Evolutionary conservation across 2,888 invertebrate species (phyloP), one percentile per base, ranked within the genome.

Genomic region (Blastobasis lacticolella): DNA sequence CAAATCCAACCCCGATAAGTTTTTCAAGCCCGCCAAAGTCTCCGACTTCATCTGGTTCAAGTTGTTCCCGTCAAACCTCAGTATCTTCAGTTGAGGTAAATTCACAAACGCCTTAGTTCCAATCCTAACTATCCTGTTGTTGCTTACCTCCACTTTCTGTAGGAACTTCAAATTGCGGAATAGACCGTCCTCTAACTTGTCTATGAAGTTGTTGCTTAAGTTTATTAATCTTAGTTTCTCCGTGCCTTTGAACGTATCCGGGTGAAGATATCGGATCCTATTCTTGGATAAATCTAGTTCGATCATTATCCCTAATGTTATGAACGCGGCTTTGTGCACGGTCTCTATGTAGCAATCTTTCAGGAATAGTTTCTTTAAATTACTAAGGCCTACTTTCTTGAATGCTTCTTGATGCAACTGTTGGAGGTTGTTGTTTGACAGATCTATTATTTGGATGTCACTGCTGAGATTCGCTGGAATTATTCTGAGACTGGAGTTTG

Each of bases 281-380:
- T 97, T 97, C 66, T 90, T 89, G 0, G 95, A 94, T 60, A 97
- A 83, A 74, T 97, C 95, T 59, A 97, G 82, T 75, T 96, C 95
- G 57, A 95, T 95, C 64, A 96, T 90, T 58, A 95, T 92, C 45
- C 90, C 90, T 47, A 97, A 85, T 1, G 92, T 93, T 52, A 90
- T 90, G 74, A 97, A 95, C 0, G 96, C 94, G 54, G 92, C 90
- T 57, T 91, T 91, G 69, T 94, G 90, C 1, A 97, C 81, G 8
- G 89, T 81, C 58, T 91, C 90, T 51, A 97, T 90, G 47, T 90
- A 91, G 74, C 96, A 96, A 69, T 94, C 93, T 65, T 90, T 90
- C 56, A 97, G 80, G 64, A 92, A 92, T 44, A 97, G 82, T 74
- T 95, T 95, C 72, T 97, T 97, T 45, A 96, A 83, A 75, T 97